Evolutionary conservation across 2,113 vertebrate species (phyloP).

Genomic region (Hystrix brachyura): DNA sequence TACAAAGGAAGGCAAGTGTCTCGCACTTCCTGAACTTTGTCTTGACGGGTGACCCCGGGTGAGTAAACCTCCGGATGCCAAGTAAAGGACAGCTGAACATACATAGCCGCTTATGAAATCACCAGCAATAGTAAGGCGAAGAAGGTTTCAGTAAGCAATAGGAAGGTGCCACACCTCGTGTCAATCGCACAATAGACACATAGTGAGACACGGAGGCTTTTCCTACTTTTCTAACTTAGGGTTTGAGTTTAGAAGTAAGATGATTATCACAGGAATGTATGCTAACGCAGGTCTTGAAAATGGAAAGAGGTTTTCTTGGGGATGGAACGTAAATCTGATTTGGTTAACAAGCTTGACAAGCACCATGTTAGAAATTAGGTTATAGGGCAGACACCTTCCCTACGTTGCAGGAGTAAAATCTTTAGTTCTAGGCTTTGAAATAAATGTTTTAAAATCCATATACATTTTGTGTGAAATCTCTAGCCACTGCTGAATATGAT

Average conservation of each 20-base stretch:
- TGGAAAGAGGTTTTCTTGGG: slow-evolving; percentile 37
- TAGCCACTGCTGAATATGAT: not conserved
- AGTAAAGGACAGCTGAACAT: not conserved
- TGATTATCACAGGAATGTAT: not conserved
- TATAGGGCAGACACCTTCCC: not conserved
- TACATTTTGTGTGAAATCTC: not conserved
- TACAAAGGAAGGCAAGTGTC: not conserved
- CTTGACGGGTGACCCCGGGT: not conserved
- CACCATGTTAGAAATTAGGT: not conserved
- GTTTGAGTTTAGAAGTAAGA: not conserved
- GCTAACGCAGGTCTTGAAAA: slow-evolving; percentile 14
- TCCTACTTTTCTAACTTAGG: not conserved
- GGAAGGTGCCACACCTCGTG: not conserved
- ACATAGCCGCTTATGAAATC: not conserved
- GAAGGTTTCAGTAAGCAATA: not conserved
- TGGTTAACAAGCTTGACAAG: slow-evolving; percentile 31
- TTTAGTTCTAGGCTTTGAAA: slow-evolving; percentile 24
- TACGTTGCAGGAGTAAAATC: slow-evolving; percentile 10
- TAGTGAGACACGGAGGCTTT: not conserved
- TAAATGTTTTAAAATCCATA: not conserved
- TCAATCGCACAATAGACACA: not conserved
- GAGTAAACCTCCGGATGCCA: not conserved
- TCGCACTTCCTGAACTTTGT: not conserved
- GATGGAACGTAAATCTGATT: not conserved
- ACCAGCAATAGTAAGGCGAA: not conserved